Conservation (phyloP, 2,797 vertebrate species). For the Chrosomus eos region DNA sequence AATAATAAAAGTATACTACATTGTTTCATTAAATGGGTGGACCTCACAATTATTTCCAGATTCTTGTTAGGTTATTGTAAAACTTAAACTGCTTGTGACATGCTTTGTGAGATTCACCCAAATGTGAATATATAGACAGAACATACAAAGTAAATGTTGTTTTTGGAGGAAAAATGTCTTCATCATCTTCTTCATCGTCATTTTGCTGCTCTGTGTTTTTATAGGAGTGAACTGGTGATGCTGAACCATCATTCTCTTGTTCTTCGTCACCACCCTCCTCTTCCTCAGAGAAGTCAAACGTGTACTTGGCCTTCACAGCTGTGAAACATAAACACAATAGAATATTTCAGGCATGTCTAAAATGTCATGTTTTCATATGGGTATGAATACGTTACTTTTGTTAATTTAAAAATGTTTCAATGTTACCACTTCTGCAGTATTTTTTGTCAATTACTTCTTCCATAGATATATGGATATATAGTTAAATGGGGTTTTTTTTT, state of each 20-base stretch:
- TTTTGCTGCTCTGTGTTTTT: slow-evolving; percentile 83
- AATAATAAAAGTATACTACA: background rate
- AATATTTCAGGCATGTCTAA: background rate
- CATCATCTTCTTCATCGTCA: slow-evolving; percentile 79
- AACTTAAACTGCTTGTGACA: too few relatives aligned
- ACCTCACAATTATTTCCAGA: background rate
- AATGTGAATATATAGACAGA: background rate
- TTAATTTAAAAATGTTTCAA: background rate
- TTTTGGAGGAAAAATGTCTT: slow-evolving; percentile 81
- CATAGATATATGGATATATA: background rate
- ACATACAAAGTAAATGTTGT: slow-evolving; percentile 70
- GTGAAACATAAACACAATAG: background rate
- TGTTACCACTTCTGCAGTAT: background rate
- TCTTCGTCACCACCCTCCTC: slow-evolving; percentile 76
- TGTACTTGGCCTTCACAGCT: slow-evolving; percentile 97
- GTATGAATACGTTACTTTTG: background rate
- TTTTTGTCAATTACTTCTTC: background rate
- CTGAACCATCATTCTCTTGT: slow-evolving; percentile 66
- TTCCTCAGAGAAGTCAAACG: slow-evolving; percentile 97
- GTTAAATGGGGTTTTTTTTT: background rate
- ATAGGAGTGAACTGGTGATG: slow-evolving; percentile 84
- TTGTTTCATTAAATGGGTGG: background rate
- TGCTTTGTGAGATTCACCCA: background rate
- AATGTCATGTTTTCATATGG: background rate
- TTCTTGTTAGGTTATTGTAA: background rate